These are phyloP conservation scores for Brachionichthys hirsutus DNA, from an alignment of 2,113 vertebrate genomes.

Conservation along the genomic window DNA sequence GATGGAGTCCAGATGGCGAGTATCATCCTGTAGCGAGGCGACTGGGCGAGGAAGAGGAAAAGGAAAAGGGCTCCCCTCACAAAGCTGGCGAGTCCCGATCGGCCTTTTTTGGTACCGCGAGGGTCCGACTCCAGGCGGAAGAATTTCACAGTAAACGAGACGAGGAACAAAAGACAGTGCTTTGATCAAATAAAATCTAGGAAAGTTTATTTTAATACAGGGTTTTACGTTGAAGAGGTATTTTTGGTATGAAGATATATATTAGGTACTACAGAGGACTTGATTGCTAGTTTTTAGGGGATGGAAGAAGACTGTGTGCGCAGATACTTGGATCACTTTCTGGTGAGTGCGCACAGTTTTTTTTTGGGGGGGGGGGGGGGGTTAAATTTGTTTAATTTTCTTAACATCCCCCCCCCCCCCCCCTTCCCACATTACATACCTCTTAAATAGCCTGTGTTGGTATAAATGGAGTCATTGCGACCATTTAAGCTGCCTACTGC, in stretches of 20 bases:
- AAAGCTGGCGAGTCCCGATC: constrained; percentile 50
- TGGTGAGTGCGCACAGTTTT: constrained; percentile 37
- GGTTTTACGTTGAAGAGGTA: constrained; percentile 71
- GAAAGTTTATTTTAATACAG: constrained; percentile 71
- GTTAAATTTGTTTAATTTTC: constrained; percentile 4
- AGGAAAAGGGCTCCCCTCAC: constrained; percentile 36
- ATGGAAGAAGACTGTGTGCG: constrained; percentile 56
- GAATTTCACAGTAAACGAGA: constrained; percentile 45
- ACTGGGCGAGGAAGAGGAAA: constrained; percentile 20
- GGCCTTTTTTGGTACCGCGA: constrained; percentile 44
- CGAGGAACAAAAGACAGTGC: constrained; percentile 53
- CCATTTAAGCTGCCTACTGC: constrained; percentile 25
- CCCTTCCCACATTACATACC: constrained; percentile 39
- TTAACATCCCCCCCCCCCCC: constrained; percentile 3
- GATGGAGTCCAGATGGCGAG: constrained; percentile 33
- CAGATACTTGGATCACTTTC: constrained; percentile 38
- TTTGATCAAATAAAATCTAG: constrained; percentile 60
- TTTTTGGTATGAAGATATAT: constrained; percentile 74
- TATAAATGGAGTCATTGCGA: constrained; percentile 39
- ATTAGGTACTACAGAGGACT: constrained; percentile 75
- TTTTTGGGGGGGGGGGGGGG: constrained; percentile 4
- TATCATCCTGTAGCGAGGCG: constrained; percentile 25
- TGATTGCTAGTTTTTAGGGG: constrained; percentile 58
- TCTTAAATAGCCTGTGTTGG: constrained; percentile 40
- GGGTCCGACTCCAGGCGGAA: constrained; percentile 38